These are phyloP conservation scores for Lysandra coridon DNA, from an alignment of 2,888 invertebrate genomes.

Conservation along the genomic window DNA sequence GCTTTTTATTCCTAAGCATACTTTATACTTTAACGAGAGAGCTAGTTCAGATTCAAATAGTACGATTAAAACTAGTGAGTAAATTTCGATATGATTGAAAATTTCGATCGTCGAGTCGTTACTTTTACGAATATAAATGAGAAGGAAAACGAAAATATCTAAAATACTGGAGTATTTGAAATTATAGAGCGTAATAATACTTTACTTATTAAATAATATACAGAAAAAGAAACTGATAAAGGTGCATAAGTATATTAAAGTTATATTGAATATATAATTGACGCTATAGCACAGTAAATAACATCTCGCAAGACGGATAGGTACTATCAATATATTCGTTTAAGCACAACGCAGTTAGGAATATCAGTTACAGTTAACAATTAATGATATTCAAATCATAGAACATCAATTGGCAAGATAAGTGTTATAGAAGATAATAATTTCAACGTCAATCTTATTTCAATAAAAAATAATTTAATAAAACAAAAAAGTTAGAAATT, in stretches of 20 bases:
- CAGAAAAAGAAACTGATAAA: background rate
- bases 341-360: conserved; percentile 66
- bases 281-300: conserved; percentile 61
- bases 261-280: conserved; percentile 59
- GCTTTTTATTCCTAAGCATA: conserved; percentile 7
- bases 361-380: conserved; percentile 46
- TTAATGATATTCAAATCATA: conserved; percentile 29
- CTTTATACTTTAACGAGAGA: conserved; percentile 15
- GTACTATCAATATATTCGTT: conserved; percentile 45
- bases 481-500: background rate
- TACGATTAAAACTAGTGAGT: conserved; percentile 25
- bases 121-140: background rate
- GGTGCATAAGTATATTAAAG: background rate
- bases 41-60: conserved; percentile 17
- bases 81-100: conserved; percentile 24
- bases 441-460: background rate
- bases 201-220: background rate
- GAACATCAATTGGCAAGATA: conserved; percentile 15
- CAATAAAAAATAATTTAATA: background rate
- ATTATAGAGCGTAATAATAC: background rate
- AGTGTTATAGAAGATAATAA: background rate
- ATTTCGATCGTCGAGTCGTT: conserved; percentile 15
- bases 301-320: conserved; percentile 56
- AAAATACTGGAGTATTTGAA: background rate
- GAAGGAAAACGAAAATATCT: background rate